These are phyloP conservation scores for Petrocephalus zakoni DNA, from an alignment of 2,113 vertebrate species.

Conservation along the genomic window DNA sequence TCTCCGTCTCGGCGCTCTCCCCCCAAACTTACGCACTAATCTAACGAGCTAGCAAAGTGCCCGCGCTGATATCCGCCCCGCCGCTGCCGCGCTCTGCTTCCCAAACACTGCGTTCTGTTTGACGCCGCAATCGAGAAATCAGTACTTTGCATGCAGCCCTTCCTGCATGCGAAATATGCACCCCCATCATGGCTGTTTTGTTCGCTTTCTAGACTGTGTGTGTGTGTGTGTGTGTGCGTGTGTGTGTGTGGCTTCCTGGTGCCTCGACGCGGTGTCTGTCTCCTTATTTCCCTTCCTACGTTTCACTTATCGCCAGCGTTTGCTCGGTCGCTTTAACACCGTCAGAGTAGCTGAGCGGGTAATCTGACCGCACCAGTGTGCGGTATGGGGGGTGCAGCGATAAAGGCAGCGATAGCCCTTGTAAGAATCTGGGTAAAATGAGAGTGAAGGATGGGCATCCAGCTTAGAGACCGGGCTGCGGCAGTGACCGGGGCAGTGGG, in stretches of 20 bases:
- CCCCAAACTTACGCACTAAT: not conserved
- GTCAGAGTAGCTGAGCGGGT: not conserved
- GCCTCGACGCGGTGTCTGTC: not conserved
- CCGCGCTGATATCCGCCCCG: not conserved
- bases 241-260: not conserved
- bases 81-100: not conserved
- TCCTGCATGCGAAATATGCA: not conserved
- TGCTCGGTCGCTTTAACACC: not conserved
- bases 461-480: not conserved
- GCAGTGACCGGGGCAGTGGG: not conserved
- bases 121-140: not conserved
- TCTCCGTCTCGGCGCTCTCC: no score
- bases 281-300: not conserved
- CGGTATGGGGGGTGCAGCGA: not conserved
- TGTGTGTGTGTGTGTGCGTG: not conserved
- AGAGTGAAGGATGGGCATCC: not conserved
- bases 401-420: not conserved
- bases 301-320: not conserved
- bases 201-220: not conserved
- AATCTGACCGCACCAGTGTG: not conserved
- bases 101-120: not conserved
- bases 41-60: not conserved
- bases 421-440: not conserved
- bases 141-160: not conserved
- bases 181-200: not conserved